phyloP scores from a whole-genome alignment of 2,888 invertebrate genomes.

The Nomada lathburiana region DNA sequence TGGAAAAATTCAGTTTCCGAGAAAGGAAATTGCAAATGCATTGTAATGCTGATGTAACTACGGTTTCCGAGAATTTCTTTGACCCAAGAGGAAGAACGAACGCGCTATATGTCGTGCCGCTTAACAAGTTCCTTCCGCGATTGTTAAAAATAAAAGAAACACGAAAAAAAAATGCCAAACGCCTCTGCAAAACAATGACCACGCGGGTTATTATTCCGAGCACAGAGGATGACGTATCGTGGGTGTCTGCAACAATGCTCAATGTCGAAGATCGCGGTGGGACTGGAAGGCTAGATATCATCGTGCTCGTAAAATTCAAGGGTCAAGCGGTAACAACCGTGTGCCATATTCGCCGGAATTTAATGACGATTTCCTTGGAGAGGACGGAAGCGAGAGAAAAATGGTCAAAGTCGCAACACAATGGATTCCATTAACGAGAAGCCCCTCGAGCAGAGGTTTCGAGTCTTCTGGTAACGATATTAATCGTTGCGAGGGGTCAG shows the following conservation, averaged over 20 bases:
- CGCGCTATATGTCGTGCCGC: background rate
- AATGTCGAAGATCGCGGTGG: slow-evolving; percentile 50
- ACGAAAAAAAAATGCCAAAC: slow-evolving; percentile 3
- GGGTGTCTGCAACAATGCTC: slow-evolving; percentile 44
- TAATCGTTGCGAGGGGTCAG: slow-evolving; percentile 1
- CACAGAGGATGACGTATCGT: slow-evolving; percentile 56
- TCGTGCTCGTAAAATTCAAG: slow-evolving; percentile 39
- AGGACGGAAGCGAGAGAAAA: slow-evolving; percentile 29
- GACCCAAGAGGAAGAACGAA: too few species aligned
- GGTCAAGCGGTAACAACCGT: slow-evolving; percentile 62
- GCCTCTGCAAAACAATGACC: slow-evolving; percentile 47
- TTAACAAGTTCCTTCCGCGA: slow-evolving; percentile 6
- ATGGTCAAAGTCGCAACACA: slow-evolving; percentile 42
- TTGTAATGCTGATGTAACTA: background rate
- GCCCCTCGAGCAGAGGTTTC: slow-evolving; percentile 4
- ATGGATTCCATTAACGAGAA: slow-evolving; percentile 5
- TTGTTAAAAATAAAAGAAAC: background rate
- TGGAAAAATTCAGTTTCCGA: background rate
- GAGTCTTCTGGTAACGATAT: slow-evolving; percentile 1
- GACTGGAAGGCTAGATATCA: slow-evolving; percentile 38
- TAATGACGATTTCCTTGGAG: slow-evolving; percentile 27
- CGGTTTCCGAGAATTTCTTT: background rate
- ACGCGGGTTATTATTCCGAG: slow-evolving; percentile 59
- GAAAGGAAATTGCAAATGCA: background rate
- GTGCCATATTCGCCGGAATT: slow-evolving; percentile 55